Evolutionary conservation across 2,113 vertebrate species (phyloP).

Genomic region (Nothoprocta pentlandii): DNA sequence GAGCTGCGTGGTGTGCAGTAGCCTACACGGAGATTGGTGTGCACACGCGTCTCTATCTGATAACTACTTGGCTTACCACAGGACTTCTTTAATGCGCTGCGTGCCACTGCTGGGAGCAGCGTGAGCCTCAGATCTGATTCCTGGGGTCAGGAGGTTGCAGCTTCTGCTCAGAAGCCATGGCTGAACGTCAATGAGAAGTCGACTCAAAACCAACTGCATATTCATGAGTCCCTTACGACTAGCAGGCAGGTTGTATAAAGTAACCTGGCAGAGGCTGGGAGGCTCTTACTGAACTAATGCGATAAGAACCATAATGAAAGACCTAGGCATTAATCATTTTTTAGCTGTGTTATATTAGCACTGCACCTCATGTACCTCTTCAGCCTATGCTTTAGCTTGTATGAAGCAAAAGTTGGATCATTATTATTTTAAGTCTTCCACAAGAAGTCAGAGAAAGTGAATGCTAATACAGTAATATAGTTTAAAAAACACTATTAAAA

Average conservation of each 20-base stretch:
- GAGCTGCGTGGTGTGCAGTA: background rate
- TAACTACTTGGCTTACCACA: background rate
- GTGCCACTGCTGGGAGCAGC: background rate
- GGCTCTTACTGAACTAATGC: slow-evolving; percentile 29
- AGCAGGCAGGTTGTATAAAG: slow-evolving; percentile 10
- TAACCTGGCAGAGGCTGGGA: slow-evolving; percentile 24
- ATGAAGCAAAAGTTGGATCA: background rate
- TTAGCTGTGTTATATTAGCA: slow-evolving; percentile 31
- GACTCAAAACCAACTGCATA: slow-evolving; percentile 57
- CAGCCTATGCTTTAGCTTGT: background rate
- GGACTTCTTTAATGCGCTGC: background rate
- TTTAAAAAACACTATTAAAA: background rate
- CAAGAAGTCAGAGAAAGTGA: background rate
- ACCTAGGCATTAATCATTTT: slow-evolving; percentile 51
- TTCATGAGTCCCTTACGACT: slow-evolving; percentile 37
- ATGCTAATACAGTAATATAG: background rate
- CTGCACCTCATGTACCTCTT: background rate
- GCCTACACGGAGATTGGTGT: background rate
- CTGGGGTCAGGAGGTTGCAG: background rate
- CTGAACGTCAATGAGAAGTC: slow-evolving; percentile 28
- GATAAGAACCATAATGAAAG: slow-evolving; percentile 56
- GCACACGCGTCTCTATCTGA: background rate
- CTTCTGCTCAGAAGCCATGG: background rate
- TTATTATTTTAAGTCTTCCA: slow-evolving; percentile 47
- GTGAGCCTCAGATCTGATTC: background rate